These are phyloP conservation scores for Bubo scandiacus DNA, from an alignment of 2,113 vertebrate species.

Conservation along the genomic window DNA sequence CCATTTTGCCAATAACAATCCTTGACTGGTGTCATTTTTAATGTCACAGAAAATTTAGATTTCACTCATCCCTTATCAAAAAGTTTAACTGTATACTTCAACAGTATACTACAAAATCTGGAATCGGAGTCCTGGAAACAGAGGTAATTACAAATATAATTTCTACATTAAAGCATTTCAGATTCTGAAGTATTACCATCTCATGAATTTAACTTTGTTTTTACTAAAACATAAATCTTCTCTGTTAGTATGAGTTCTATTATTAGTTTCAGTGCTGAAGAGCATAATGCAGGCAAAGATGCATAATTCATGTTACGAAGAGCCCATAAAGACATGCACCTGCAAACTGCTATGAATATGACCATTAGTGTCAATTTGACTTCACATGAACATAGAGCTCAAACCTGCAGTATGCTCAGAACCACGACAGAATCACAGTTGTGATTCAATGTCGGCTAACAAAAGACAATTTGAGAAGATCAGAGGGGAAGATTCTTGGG, in stretches of 20 bases:
- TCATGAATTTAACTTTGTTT: background rate
- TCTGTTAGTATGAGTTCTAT: background rate
- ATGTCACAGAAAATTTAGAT: background rate
- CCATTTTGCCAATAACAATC: background rate
- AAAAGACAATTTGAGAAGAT: background rate
- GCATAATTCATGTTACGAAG: background rate
- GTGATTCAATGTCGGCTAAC: background rate
- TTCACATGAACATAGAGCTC: background rate
- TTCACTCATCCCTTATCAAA: background rate
- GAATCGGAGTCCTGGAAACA: background rate
- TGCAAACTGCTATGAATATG: background rate
- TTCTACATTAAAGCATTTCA: background rate
- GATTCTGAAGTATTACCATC: background rate
- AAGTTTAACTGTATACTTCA: background rate
- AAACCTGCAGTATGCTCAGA: background rate
- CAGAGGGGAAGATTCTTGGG: background rate
- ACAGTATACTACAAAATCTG: background rate
- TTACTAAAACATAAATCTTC: background rate
- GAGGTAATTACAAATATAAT: background rate
- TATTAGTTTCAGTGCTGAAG: background rate
- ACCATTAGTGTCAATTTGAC: background rate
- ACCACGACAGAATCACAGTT: background rate
- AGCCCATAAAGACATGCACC: background rate
- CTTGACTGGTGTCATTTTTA: background rate
- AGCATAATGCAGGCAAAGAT: background rate